Base-by-base conservation (phyloP, 2,888 invertebrate species). In the Lasioglossum calceatum region DNA sequence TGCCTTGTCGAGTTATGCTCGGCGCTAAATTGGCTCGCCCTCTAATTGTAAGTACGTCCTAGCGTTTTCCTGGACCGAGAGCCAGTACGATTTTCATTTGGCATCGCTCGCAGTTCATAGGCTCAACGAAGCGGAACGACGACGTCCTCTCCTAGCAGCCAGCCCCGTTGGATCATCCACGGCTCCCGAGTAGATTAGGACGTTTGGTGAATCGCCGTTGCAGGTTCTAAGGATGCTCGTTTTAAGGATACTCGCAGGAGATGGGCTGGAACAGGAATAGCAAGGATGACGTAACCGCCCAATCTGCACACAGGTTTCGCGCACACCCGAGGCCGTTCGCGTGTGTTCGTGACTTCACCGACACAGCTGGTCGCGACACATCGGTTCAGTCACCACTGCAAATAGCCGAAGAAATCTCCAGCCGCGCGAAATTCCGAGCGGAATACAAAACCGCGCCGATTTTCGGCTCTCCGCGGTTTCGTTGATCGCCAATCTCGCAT, bases 241-340 rank as follows among this genome's bases (percentile, higher is more conserved):
- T 87, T 86, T 87, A 86, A 91, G 89, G 89, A 90, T 87, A 79
- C 77, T 67, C 85, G 76, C 44, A 47, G 85, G 77, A 89, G 92
- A 92, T 91, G 89, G 86, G 86, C 84, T 92, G 89, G 81, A 92
- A 92, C 91, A 92, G 92, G 90, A 92, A 92, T 92, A 92, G 90
- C 92, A 78, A 86, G 83, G 86, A 86, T 92, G 92, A 92, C 92
- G 92, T 92, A 92, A 92, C 90, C 92, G 58, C 80, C 91, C 88
- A 84, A 91, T 87, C 85, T 86, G 82, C 82, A 54, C 78, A 72
- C 64, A 39, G 23, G 70, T 70, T 36, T 39, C 39, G 36, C 70
- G 70, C 39, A 12, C 70, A 36, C 39, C 10, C 4, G 39, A 70
- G 12, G 7, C 67, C 67, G 70, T 10, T 12, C 12, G 39, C 4